Percentiles rank a stretch among this genome's conserved stretches.
These are phyloP conservation scores for Probosciger aterrimus DNA, from an alignment of 2,113 vertebrate genomes.

Conservation along the genomic window DNA sequence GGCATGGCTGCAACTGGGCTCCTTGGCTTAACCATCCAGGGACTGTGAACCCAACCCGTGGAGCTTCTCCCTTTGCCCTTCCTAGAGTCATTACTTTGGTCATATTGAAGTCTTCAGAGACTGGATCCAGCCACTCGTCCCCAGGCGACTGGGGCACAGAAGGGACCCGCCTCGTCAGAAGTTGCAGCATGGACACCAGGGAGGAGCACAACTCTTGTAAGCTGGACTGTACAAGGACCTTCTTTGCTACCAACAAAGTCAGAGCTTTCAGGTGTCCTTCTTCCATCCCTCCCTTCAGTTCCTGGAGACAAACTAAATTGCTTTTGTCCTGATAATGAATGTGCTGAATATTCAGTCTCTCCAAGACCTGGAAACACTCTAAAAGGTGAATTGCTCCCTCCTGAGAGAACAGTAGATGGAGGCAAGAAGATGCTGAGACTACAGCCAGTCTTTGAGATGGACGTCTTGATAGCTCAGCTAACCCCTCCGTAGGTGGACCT, in stretches of 20 bases:
- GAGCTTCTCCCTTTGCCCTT: not conserved
- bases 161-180: not conserved
- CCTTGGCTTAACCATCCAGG: not conserved
- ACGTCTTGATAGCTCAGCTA: not conserved
- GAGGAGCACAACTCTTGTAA: not conserved
- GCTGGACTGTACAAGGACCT: not conserved
- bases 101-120: constrained; percentile 29
- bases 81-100: constrained; percentile 58
- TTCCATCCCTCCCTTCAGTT: not conserved
- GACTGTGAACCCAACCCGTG: not conserved
- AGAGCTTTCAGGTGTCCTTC: not conserved
- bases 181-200: not conserved
- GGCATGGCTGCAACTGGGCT: not conserved
- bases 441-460: not conserved
- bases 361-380: constrained; percentile 19
- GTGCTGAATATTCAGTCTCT: constrained; percentile 13
- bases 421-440: not conserved
- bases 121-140: not conserved
- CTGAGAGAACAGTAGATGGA: constrained; percentile 33
- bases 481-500: not conserved
- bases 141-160: not conserved
- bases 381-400: constrained; percentile 28
- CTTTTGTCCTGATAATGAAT: constrained; percentile 40
- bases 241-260: not conserved
- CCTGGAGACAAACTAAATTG: constrained; percentile 15